phyloP scores from a whole-genome alignment of 2,113 vertebrate genomes.

The Takifugu bimaculatus region DNA sequence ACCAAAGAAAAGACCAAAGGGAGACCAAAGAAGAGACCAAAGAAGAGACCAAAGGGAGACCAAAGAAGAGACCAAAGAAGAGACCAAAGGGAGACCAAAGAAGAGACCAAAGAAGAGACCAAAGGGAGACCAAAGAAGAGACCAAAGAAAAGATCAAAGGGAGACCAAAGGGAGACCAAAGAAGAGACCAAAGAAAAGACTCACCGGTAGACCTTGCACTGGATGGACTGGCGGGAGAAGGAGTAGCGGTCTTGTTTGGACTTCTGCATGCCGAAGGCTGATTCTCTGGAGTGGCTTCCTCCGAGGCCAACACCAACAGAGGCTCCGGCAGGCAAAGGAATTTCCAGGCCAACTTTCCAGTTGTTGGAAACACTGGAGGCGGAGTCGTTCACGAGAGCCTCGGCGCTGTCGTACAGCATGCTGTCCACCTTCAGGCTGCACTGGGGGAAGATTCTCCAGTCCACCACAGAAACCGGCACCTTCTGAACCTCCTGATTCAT shows the following conservation, averaged over 20 bases:
- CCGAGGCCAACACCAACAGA: conserved; percentile 1
- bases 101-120: too few relatives aligned
- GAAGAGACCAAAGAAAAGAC: too few relatives aligned
- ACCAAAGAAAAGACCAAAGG: too few relatives aligned
- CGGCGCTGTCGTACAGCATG: conserved; percentile 40
- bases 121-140: too few relatives aligned
- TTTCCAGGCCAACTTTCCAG: conserved; percentile 64
- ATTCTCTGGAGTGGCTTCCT: conserved; percentile 58
- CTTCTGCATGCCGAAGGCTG: too few relatives aligned
- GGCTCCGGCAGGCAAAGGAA: neutral
- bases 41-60: too few relatives aligned
- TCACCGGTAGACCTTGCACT: conserved; percentile 57
- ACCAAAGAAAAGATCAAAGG: too few relatives aligned
- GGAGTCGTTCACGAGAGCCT: conserved; percentile 34
- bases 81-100: too few relatives aligned
- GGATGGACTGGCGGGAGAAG: conserved; percentile 55
- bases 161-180: too few relatives aligned
- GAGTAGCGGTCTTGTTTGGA: conserved; percentile 56
- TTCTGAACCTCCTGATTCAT: conserved; percentile 4
- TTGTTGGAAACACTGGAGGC: conserved; percentile 49
- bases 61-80: too few relatives aligned
- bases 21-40: too few relatives aligned
- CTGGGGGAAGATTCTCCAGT: conserved; percentile 30
- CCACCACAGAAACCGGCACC: conserved; percentile 29
- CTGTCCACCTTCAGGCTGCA: conserved; percentile 36